These are phyloP conservation scores for Drosophila merina DNA, from an alignment of 2,888 invertebrate species.

Conservation along the genomic window DNA sequence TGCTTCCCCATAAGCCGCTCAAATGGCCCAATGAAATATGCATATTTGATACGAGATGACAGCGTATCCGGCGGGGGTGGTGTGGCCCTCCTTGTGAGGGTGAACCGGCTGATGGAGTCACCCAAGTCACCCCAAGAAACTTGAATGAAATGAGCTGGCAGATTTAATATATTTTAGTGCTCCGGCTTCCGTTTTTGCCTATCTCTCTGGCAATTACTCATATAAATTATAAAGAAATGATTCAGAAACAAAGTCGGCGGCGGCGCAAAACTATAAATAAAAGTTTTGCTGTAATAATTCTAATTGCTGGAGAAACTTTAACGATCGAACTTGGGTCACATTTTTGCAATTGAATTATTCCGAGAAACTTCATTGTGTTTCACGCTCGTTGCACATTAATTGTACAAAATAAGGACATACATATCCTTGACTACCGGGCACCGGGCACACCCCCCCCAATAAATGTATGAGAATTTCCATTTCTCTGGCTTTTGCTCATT, in stretches of 20 bases:
- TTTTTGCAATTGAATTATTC: constrained; percentile 51
- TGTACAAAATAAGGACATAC: constrained; percentile 58
- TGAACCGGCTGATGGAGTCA: constrained; percentile 30
- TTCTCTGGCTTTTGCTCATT: constrained; percentile 51
- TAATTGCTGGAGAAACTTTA: constrained; percentile 61
- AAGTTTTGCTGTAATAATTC: constrained; percentile 71
- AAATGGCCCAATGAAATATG: constrained; percentile 68
- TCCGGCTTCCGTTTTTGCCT: not conserved
- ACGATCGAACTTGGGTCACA: constrained; percentile 64
- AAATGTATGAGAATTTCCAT: constrained; percentile 69
- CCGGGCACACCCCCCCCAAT: constrained; percentile 30
- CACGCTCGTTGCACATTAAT: constrained; percentile 77
- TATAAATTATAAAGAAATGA: constrained; percentile 71
- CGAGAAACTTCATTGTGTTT: constrained; percentile 58
- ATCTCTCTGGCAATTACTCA: constrained; percentile 61
- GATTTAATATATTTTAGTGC: constrained; percentile 64
- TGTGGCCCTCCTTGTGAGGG: constrained; percentile 9
- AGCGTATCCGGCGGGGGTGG: constrained; percentile 9
- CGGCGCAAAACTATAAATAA: constrained; percentile 62
- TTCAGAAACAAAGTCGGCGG: constrained; percentile 40
- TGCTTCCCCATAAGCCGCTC: constrained; percentile 44
- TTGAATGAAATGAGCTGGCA: constrained; percentile 29
- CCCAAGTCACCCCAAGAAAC: constrained; percentile 33
- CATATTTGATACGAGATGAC: constrained; percentile 65
- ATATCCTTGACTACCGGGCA: constrained; percentile 70